Conservation (phyloP, 2,888 invertebrate species). For the Ormia ochracea region DNA sequence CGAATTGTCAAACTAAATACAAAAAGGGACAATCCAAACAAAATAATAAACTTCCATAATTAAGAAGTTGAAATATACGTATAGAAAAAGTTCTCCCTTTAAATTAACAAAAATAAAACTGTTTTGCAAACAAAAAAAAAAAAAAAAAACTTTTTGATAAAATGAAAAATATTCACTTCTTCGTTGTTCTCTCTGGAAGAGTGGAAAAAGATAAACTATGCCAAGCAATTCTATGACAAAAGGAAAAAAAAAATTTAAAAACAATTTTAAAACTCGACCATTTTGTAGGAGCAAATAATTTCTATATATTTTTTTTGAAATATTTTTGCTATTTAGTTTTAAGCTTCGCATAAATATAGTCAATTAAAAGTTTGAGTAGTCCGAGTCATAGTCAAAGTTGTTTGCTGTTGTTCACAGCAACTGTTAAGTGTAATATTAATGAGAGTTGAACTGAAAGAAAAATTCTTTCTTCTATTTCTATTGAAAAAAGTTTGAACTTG, state of each 20-base stretch:
- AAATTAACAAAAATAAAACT: constrained; percentile 17
- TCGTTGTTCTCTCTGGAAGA: constrained; percentile 23
- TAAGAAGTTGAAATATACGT: constrained; percentile 14
- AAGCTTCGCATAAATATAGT: constrained; percentile 55
- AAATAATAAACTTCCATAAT: constrained; percentile 51
- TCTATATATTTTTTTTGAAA: not conserved
- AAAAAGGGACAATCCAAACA: constrained; percentile 15
- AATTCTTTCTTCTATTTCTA: not conserved
- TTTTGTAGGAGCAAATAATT: constrained; percentile 5
- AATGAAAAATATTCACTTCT: constrained; percentile 32
- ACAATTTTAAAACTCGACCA: not conserved
- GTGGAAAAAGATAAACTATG: constrained; percentile 9
- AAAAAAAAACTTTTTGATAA: constrained; percentile 38
- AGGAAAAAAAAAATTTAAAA: not conserved
- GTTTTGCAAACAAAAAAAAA: constrained; percentile 6
- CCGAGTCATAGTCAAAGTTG: constrained; percentile 13
- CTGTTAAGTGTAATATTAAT: constrained; percentile 51
- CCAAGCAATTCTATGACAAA: not conserved
- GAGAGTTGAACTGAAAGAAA: constrained; percentile 35
- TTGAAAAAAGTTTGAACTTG: constrained; percentile 14
- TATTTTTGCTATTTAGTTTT: constrained; percentile 24
- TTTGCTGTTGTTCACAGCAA: constrained; percentile 50
- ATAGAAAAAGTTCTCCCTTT: constrained; percentile 1
- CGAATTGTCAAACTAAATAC: constrained; percentile 30
- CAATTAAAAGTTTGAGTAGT: constrained; percentile 57